phyloP scores from a whole-genome alignment of 2,888 invertebrate species.

The Tricholauxania praeusta region DNA sequence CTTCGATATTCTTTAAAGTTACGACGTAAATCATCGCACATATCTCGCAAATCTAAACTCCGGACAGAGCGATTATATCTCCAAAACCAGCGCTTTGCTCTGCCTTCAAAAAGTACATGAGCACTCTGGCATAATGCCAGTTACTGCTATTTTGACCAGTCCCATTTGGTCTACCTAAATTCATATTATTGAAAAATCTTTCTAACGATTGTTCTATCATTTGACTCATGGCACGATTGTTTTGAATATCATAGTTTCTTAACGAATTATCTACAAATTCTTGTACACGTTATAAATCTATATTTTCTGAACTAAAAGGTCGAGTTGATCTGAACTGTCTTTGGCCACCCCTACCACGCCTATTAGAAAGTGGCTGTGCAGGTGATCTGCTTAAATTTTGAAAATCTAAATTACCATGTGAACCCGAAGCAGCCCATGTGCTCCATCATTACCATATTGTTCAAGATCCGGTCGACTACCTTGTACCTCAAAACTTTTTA shows the following conservation, averaged over 20 bases:
- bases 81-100: slow-evolving; percentile 31
- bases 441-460: not conserved
- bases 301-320: too few species aligned
- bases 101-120: slow-evolving; percentile 21
- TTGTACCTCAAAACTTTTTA: not conserved
- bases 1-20: too few species aligned
- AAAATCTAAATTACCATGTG: not conserved
- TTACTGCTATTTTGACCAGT: too few species aligned
- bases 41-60: not conserved
- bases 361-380: too few species aligned
- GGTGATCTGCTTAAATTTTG: too few species aligned
- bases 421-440: not conserved
- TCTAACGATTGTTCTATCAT: slow-evolving; percentile 6
- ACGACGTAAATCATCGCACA: not conserved
- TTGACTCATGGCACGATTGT: not conserved
- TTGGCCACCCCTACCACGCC: too few species aligned
- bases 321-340: too few species aligned
- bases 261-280: too few species aligned
- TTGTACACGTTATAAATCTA: too few species aligned
- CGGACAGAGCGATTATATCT: slow-evolving; percentile 7
- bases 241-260: too few species aligned
- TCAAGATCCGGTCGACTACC: not conserved
- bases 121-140: slow-evolving; percentile 12
- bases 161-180: too few species aligned
- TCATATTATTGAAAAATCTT: slow-evolving; percentile 1